Evolutionary conservation across 2,888 invertebrate species (phyloP).

Genomic region (Hyalella azteca): DNA sequence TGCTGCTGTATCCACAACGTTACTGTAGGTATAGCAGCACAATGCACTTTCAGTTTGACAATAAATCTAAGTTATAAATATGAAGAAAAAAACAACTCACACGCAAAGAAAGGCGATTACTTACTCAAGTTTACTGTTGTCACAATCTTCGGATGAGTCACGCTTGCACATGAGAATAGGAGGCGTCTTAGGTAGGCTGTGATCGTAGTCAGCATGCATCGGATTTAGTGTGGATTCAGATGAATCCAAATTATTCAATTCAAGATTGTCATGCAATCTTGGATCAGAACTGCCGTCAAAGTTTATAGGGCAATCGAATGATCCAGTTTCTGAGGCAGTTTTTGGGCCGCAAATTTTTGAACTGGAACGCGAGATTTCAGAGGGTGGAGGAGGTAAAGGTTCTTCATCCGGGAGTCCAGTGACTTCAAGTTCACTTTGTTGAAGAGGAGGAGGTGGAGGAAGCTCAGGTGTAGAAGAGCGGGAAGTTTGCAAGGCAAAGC

Average conservation of each 20-base stretch:
- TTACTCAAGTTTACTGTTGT: neutral
- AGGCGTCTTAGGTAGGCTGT: neutral
- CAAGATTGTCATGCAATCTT: neutral
- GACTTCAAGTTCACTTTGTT: neutral
- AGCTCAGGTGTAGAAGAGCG: conserved; percentile 30
- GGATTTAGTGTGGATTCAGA: neutral
- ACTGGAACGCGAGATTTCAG: neutral
- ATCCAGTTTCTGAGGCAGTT: neutral
- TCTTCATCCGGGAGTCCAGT: neutral
- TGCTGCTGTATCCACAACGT: too few species aligned
- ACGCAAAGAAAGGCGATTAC: neutral
- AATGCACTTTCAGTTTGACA: too few species aligned
- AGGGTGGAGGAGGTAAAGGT: neutral
- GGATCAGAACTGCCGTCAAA: neutral
- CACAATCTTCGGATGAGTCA: neutral
- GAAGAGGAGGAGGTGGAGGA: conserved; percentile 10
- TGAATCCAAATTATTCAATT: neutral
- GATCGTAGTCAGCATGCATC: neutral
- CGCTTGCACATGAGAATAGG: neutral
- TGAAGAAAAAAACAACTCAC: neutral
- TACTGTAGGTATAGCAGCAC: too few species aligned
- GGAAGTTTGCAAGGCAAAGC: neutral
- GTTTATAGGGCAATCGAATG: neutral
- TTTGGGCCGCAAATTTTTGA: neutral
- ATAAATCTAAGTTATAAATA: too few species aligned